Evolutionary conservation across 2,797 vertebrate species (phyloP).

Genomic region (Bradypus variegatus): DNA sequence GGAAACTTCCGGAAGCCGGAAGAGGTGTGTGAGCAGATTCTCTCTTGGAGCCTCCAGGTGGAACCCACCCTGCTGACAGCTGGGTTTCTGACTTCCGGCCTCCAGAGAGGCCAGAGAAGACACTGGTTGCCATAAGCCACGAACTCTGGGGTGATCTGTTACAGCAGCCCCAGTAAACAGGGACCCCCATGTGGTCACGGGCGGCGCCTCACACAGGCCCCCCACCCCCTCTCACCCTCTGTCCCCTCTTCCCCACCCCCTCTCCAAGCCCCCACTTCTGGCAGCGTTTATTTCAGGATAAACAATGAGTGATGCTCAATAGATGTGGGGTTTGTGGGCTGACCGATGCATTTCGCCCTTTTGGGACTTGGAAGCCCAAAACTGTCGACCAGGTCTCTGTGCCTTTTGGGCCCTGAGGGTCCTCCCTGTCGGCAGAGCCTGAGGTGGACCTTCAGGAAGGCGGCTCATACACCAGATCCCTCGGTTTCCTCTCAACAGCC

Average conservation of each 20-base stretch:
- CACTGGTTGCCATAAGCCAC: not conserved
- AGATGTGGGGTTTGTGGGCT: accelerated
- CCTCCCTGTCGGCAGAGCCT: not conserved
- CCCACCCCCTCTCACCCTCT: accelerated
- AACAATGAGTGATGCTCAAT: accelerated
- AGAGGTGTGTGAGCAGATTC: not conserved
- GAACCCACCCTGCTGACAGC: not conserved
- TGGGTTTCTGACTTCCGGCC: not conserved
- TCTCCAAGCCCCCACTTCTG: accelerated
- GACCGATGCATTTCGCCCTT: not conserved
- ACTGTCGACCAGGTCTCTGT: accelerated
- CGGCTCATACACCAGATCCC: accelerated
- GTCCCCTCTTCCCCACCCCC: not conserved
- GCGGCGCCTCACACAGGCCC: accelerated
- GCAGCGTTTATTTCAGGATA: not conserved
- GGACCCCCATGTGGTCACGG: accelerated
- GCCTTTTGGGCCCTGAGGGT: not conserved
- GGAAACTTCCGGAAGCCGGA: too few species aligned
- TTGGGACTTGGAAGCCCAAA: not conserved
- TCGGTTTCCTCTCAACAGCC: accelerated
- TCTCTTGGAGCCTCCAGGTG: not conserved
- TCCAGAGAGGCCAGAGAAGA: not conserved
- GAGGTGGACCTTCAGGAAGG: not conserved
- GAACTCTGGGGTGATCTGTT: not conserved
- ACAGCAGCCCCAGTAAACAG: not conserved